Base-by-base conservation (phyloP, 92 coral and sea anemone species). In the Actinernus sp. region DNA sequence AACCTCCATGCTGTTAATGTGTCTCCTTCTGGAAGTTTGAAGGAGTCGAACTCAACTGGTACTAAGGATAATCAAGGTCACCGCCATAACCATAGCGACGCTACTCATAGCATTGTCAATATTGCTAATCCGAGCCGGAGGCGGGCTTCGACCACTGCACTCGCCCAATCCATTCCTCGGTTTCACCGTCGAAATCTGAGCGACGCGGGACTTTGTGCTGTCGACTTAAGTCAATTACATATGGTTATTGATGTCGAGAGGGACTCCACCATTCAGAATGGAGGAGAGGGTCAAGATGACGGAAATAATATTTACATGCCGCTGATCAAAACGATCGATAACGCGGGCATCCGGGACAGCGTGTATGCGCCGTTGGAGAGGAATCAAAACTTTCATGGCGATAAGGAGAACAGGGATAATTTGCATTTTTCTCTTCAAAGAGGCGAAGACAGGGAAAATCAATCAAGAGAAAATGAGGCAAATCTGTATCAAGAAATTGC, bases 201-300 rank as follows among this genome's bases (percentile, higher is more conserved):
- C 8, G 87, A 81, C 44, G 54, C 61, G 19, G 87, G 87, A 13
- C 87, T 71, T 5, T 81, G 87, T 49, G 71, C 87, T 26, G 52
- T 81, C 45, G 63, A 81, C 41, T 48, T 37, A 5, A 55, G 75
- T 32, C 81, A 32, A n/a, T 44, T 68, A 18, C 37, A 63, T 27
- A 55, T 58, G 20, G 41, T 29, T 23, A 54, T 51, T 1, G 53
- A 39, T 30, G 43, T 73, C 23, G 71, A n/a, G 16, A 29, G 26
- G 59, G 25, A 18, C 8, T 23, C 46, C 21, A 25, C n/a, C 1
- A 44, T 4, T 56, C 63, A 32, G 28, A 18, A 21, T 50, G 16
- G 8, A 50, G n/a, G n/a, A n/a, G n/a, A n/a, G n/a, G n/a, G n/a
- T n/a, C 27, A 3, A 34, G 50, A 60, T 24, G 51, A 60, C 24